phyloP scores from a whole-genome alignment of 1,140 invertebrate genomes.

The Archivesica marissinica region DNA sequence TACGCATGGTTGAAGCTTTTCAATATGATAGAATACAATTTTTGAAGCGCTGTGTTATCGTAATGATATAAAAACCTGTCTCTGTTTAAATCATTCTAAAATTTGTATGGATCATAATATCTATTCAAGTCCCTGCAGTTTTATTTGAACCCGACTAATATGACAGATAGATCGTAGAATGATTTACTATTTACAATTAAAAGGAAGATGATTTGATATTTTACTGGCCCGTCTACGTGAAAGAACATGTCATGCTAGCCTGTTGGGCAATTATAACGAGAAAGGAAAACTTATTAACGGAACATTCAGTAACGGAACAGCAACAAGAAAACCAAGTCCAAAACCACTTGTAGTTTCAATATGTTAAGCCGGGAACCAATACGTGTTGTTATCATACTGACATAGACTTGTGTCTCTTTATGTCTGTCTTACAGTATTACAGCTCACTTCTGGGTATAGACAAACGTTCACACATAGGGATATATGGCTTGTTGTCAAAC shows the following conservation, averaged over 20 bases:
- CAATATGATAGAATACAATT: conserved; percentile 31
- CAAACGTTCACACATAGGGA: not conserved
- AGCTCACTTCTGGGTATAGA: not conserved
- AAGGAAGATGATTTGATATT: conserved; percentile 50
- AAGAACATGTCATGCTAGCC: conserved; percentile 31
- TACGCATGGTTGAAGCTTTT: conserved; percentile 38
- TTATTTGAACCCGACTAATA: conserved; percentile 14
- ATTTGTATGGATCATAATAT: conserved; percentile 33
- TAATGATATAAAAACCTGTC: conserved; percentile 41
- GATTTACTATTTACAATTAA: conserved; percentile 14
- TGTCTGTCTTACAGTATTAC: too few relatives aligned
- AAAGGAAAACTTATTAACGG: not conserved
- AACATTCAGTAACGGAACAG: not conserved
- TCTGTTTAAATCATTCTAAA: conserved; percentile 50
- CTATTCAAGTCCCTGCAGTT: conserved; percentile 32
- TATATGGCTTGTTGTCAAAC: conserved; percentile 12
- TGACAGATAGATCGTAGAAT: conserved; percentile 20
- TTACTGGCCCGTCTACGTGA: conserved; percentile 1
- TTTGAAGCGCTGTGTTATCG: conserved; percentile 32
- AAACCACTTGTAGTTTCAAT: too few relatives aligned
- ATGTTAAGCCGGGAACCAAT: too few relatives aligned
- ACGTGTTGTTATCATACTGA: too few relatives aligned
- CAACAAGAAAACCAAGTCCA: not conserved
- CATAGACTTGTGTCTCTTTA: too few relatives aligned
- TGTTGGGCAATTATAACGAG: not conserved